Evolutionary conservation across 2,113 vertebrate species (phyloP), one percentile per base, ranked within the genome.

Genomic region (Xiphophorus hellerii): DNA sequence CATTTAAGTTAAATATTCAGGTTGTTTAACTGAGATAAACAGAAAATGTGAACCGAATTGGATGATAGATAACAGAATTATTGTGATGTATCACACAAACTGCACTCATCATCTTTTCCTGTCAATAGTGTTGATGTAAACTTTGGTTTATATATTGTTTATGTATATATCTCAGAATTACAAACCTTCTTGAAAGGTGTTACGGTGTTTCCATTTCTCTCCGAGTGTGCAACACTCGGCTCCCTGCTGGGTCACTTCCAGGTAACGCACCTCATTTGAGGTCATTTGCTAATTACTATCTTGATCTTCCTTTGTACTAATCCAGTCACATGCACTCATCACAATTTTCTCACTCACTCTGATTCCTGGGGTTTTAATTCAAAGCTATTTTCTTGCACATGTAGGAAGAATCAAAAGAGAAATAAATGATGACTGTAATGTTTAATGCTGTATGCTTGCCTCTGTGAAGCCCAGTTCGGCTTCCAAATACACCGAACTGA

Each of bases 251-350:
- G 84, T 68, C 77, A 44, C 13, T 77, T 84, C 81, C 84, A 85
- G 82, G 84, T 86, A 84, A 87, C 79, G 62, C 27, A 58, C 86
- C 82, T 88, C 80, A 86, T 25, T 84, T 80, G 35, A 85, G 85
- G 86, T 76, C 84, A 51, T 27, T 79, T 25, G 73, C 66, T 79
- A 82, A 84, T 88, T 74, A 77, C 78, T 73, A 67, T 77, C 80
- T 60, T 90, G 81, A 90, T 78, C 92, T 84, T 81, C 78, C 84
- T 89, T 80, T 80, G 71, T 62, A 51, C 62, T 81, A 87, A 93
- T 93, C 91, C 85, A 78, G 87, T 92, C 90, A 91, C 54, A 51
- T 72, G 54, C 77, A 35, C 27, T 80, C 86, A 82, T 77, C 88
- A 83, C 27, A 67, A 78, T 84, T 83, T 73, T 64, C 70, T 62